Percentiles rank a stretch among this genome's conserved stretches.
Evolutionary conservation across 2,113 vertebrate species (phyloP).

Genomic region (Gallinago undulata): DNA sequence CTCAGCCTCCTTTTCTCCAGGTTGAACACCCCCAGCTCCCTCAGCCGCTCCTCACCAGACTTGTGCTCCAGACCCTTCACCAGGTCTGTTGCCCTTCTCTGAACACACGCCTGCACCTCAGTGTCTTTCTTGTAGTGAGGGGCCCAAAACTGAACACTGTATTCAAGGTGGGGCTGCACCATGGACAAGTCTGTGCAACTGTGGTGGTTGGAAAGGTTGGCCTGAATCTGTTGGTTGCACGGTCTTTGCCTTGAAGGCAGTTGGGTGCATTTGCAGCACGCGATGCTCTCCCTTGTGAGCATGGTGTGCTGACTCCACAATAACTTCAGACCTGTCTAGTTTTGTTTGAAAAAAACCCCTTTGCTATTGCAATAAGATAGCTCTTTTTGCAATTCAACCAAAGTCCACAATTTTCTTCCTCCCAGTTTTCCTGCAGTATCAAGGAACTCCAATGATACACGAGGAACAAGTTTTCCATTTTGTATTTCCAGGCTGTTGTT

Average conservation of each 20-base stretch:
- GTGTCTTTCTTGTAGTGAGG: not conserved
- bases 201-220: not conserved
- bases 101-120: not conserved
- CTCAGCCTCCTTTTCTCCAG: not conserved
- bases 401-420: not conserved
- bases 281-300: rapidly evolving
- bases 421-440: not conserved
- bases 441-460: not conserved
- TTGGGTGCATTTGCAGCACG: not conserved
- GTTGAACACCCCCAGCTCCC: not conserved
- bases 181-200: not conserved
- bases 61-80: not conserved
- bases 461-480: not conserved
- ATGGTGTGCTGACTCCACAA: rapidly evolving
- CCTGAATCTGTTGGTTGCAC: not conserved
- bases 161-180: not conserved
- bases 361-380: not conserved
- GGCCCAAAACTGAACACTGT: not conserved
- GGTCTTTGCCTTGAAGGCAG: not conserved
- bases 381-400: not conserved
- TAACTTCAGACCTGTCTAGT: not conserved
- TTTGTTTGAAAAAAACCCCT: not conserved
- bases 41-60: not conserved
- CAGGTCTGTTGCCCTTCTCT: not conserved
- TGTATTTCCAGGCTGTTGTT: not conserved